Evolutionary conservation across 1,140 invertebrate species (phyloP).

Genomic region (Elymnias hypermnestra): DNA sequence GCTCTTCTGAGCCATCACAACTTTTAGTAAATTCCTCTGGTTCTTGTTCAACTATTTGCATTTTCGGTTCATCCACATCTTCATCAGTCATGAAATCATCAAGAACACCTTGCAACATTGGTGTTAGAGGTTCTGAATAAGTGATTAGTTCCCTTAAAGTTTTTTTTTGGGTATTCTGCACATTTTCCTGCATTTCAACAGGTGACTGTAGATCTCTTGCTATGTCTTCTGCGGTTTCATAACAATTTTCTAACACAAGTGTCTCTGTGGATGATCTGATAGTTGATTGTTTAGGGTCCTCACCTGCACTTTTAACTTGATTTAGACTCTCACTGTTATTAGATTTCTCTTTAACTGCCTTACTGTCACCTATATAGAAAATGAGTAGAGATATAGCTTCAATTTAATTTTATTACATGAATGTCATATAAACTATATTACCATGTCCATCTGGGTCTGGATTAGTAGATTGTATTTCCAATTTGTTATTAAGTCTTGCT

Average conservation of each 20-base stretch:
- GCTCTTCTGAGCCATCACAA: conserved; percentile 1
- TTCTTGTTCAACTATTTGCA: conserved; percentile 37
- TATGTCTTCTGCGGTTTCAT: conserved; percentile 49
- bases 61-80: conserved; percentile 34
- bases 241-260: conserved; percentile 46
- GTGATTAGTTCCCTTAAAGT: conserved; percentile 45
- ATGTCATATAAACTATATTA: conserved; percentile 10
- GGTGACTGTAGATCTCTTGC: conserved; percentile 36
- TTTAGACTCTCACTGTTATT: conserved; percentile 25
- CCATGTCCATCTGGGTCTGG: conserved; percentile 34
- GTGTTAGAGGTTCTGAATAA: conserved; percentile 50
- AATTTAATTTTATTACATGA: no score
- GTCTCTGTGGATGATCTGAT: conserved; percentile 57
- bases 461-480: conserved; percentile 34
- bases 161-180: conserved; percentile 22
- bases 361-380: conserved; percentile 4
- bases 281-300: conserved; percentile 38
- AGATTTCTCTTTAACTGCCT: conserved; percentile 31
- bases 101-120: conserved; percentile 46
- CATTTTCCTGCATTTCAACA: conserved; percentile 16
- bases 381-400: no score
- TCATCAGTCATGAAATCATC: conserved; percentile 53
- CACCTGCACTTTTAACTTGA: conserved; percentile 42
- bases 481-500: conserved; percentile 41
- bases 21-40: conserved; percentile 6